Conservation (phyloP, 1,140 invertebrate genomes). For the Bombyx mori region ASM3026992v2 NC_085117.1:18435001-18435500, state of each 20-base stretch:
- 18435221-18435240: constrained; percentile 29
- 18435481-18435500: too few species aligned
- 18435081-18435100: constrained; percentile 16
- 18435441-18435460: too few species aligned
- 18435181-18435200: constrained; percentile 72
- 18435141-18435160: constrained; percentile 83
- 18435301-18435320: constrained; percentile 86
- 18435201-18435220: constrained; percentile 74
- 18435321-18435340: constrained; percentile 86
- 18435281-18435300: constrained; percentile 78
- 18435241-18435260: constrained; percentile 25
- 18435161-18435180: constrained; percentile 84
- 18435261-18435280: constrained; percentile 19
- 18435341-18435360: constrained; percentile 72
- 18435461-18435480: too few species aligned
- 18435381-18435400: too few species aligned
- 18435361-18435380: too few species aligned
- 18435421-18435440: too few species aligned
- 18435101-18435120: constrained; percentile 75
- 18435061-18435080: too few species aligned
- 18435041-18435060: too few species aligned
- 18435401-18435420: too few species aligned
- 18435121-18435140: constrained; percentile 83
- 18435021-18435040: too few species aligned
- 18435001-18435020: too few species aligned